These are phyloP conservation scores for Harpagoxenus sublaevis DNA, from an alignment of 2,888 invertebrate species.

Conservation along the genomic window DNA sequence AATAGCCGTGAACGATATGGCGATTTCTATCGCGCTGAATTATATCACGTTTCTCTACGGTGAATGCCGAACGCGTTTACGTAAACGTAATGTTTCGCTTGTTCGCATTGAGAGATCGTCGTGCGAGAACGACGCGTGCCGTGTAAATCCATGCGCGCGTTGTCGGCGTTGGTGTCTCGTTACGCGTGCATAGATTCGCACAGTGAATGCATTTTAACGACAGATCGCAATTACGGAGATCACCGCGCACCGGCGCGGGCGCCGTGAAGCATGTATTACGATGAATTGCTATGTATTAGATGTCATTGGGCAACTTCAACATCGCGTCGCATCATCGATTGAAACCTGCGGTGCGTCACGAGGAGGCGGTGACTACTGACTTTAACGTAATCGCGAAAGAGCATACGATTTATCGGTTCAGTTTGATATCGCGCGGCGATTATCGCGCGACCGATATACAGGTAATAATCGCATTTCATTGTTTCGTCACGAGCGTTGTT, in stretches of 20 bases:
- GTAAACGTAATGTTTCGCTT: slow-evolving; percentile 26
- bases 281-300: slow-evolving; percentile 15
- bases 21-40: slow-evolving; percentile 40
- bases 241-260: background rate
- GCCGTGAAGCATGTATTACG: slow-evolving; percentile 24
- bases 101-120: slow-evolving; percentile 4
- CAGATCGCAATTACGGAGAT: slow-evolving; percentile 29
- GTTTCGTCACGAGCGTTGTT: slow-evolving; percentile 61
- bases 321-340: slow-evolving; percentile 1
- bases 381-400: slow-evolving; percentile 48
- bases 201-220: slow-evolving; percentile 39
- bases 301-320: background rate
- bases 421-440: slow-evolving; percentile 40
- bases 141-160: background rate
- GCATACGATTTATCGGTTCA: slow-evolving; percentile 29
- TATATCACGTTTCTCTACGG: slow-evolving; percentile 11
- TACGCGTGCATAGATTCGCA: background rate
- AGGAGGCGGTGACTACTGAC: background rate
- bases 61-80: slow-evolving; percentile 36
- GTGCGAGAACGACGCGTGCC: slow-evolving; percentile 30
- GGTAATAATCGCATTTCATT: slow-evolving; percentile 57
- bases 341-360: background rate
- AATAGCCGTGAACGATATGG: slow-evolving; percentile 20
- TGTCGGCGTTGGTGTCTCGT: slow-evolving; percentile 7
- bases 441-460: slow-evolving; percentile 42